Percentiles rank a stretch among this genome's conserved stretches.
Evolutionary conservation across 1,140 invertebrate species (phyloP).

Genomic region (Agrypnia vestita): DNA sequence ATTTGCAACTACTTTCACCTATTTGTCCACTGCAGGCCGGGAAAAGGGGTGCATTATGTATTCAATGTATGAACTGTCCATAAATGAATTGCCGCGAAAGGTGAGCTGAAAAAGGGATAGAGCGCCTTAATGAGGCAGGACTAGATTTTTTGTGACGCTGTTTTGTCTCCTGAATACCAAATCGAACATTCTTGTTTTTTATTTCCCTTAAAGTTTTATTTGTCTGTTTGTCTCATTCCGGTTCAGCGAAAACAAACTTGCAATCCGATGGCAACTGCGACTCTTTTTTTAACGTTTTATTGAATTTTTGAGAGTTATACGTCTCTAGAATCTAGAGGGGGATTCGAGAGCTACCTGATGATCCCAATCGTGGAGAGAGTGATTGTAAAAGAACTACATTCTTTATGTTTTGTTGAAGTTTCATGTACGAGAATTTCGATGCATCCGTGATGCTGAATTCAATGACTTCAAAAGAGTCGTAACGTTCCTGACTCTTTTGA

Average conservation of each 20-base stretch:
- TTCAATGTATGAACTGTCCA: slow-evolving; percentile 17
- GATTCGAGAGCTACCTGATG: slow-evolving; percentile 52
- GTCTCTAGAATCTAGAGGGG: slow-evolving; percentile 59
- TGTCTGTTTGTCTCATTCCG: slow-evolving; percentile 55
- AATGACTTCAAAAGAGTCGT: too few relatives aligned
- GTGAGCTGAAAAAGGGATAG: slow-evolving; percentile 49
- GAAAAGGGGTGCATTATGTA: slow-evolving; percentile 33
- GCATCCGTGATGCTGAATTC: slow-evolving; percentile 7
- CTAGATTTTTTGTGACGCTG: slow-evolving; percentile 53
- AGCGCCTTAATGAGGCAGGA: slow-evolving; percentile 57
- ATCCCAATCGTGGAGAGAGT: slow-evolving; percentile 49
- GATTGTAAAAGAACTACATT: slow-evolving; percentile 54
- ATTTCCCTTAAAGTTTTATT: slow-evolving; percentile 52
- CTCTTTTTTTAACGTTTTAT: slow-evolving; percentile 54
- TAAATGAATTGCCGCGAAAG: slow-evolving; percentile 45
- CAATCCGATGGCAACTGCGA: slow-evolving; percentile 49
- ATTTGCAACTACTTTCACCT: neutral
- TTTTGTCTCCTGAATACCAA: slow-evolving; percentile 57
- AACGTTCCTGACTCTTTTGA: too few relatives aligned
- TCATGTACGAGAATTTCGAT: slow-evolving; percentile 39
- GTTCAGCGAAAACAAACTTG: slow-evolving; percentile 56
- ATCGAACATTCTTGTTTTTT: slow-evolving; percentile 53
- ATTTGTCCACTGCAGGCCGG: slow-evolving; percentile 19
- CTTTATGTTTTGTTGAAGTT: slow-evolving; percentile 53
- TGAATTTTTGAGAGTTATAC: slow-evolving; percentile 62